phyloP scores from a whole-genome alignment of 1,140 invertebrate species.

The Hycleus cichorii region DNA sequence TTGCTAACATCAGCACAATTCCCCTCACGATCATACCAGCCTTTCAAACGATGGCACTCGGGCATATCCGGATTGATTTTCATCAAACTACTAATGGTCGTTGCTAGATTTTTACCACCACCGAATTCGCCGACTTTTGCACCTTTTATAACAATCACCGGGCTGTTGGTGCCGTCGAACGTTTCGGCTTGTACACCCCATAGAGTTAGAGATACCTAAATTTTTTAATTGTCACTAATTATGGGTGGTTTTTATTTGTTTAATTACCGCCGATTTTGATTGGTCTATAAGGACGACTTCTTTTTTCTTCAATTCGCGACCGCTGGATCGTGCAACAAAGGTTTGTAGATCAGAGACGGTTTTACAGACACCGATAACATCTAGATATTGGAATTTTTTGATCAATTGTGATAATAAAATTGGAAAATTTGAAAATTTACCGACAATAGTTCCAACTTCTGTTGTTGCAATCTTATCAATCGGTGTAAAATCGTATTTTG shows the following conservation, averaged over 20 bases:
- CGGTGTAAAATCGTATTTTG: conserved; percentile 77
- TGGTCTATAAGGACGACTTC: conserved; percentile 85
- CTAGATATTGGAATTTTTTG: conserved; percentile 44
- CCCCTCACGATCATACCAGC: conserved; percentile 84
- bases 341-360: conserved; percentile 60
- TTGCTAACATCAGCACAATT: conserved; percentile 51
- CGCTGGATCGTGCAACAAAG: conserved; percentile 64
- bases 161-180: conserved; percentile 68
- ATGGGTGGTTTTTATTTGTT: background rate
- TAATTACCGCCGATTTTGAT: conserved; percentile 64
- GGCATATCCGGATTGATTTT: conserved; percentile 83
- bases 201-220: conserved; percentile 57
- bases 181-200: conserved; percentile 79
- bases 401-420: background rate
- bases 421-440: conserved; percentile 44
- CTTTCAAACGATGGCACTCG: conserved; percentile 76
- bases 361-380: conserved; percentile 89
- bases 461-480: conserved; percentile 68
- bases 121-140: conserved; percentile 66
- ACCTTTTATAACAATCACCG: conserved; percentile 78
- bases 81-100: conserved; percentile 51
- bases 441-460: conserved; percentile 60
- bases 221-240: background rate
- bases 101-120: conserved; percentile 62
- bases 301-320: conserved; percentile 81